Base-by-base conservation (phyloP, 2,797 vertebrate genomes). In the Galaxias olidus region DNA sequence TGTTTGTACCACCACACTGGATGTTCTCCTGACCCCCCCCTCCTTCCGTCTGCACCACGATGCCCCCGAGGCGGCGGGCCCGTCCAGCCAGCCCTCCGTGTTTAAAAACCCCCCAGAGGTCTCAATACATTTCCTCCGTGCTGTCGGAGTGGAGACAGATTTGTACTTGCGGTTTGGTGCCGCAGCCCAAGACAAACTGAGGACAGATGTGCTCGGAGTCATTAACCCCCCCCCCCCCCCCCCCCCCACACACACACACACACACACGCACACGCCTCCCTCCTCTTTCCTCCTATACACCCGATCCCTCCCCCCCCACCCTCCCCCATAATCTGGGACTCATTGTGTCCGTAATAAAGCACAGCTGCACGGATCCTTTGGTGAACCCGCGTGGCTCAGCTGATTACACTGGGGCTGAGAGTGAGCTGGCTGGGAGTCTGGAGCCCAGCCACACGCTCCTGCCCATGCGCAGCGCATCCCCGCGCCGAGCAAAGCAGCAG, bases 281-380 rank as follows among this genome's bases (percentile, higher is more conserved):
- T 66, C 65, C 43, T 14, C 40, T 72, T 40, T 48, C 63, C 56
- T 62, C 60, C 67, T 66, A 67, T 63, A 15, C 9, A 7, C 20
- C 10, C 59, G 17, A 46, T 11, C 15, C 20, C 19, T 71, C 72
- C 73, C 46, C 48, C 48, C 75, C 74, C 67, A 74, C 51, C n/a
- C 84, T 72, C 74, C 78, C 69, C 73, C 83, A 71, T 88, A 89
- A 90, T 91, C 89, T 90, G 87, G 85, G 81, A 86, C 80, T 90
- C 88, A 89, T 90, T 91, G 89, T 89, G 87, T 87, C 84, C 78
- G 80, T 87, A 87, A 89, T 89, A 88, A 88, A 92, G 85, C 88
- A 82, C 89, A 90, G 88, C 90, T 90, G 90, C 84, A 83, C 73
- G 72, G 82, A 88, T 89, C 81, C 74, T 63, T 75, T 71, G 84